Percentiles rank a stretch among this genome's conserved stretches.
phyloP scores from a whole-genome alignment of 2,113 vertebrate species.

The Asarcornis scutulata region DNA sequence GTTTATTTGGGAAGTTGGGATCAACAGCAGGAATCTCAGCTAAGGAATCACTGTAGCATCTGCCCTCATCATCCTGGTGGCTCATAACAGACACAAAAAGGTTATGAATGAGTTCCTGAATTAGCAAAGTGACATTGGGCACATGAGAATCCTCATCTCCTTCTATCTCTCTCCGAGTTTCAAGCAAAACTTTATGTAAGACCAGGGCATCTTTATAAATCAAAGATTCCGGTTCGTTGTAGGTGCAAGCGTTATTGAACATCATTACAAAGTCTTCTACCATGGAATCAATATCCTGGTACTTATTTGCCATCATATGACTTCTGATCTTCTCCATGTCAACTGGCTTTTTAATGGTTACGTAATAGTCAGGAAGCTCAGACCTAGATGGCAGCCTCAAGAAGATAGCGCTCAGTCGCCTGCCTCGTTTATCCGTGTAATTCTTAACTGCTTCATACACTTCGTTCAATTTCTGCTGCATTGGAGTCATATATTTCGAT shows the following conservation, averaged over 20 bases:
- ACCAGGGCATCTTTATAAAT: slow-evolving; percentile 97
- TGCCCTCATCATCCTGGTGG: slow-evolving; percentile 97
- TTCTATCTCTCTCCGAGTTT: slow-evolving; percentile 92
- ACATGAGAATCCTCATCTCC: slow-evolving; percentile 94
- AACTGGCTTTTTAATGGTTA: slow-evolving; percentile 96
- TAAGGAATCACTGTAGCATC: slow-evolving; percentile 98
- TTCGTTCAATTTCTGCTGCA: slow-evolving; percentile 97
- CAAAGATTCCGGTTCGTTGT: slow-evolving; percentile 96
- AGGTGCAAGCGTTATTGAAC: slow-evolving; percentile 99
- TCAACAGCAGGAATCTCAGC: slow-evolving; percentile 93
- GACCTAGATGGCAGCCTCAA: slow-evolving; percentile 94
- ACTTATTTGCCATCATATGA: slow-evolving; percentile 98
- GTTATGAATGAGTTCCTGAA: slow-evolving; percentile 96
- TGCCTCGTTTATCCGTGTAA: slow-evolving; percentile 96
- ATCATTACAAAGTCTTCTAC: slow-evolving; percentile 98
- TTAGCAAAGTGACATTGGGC: slow-evolving; percentile 92
- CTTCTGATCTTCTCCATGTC: slow-evolving; percentile 99
- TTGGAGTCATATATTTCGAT: slow-evolving; percentile 95
- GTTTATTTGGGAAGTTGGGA: slow-evolving; percentile 86
- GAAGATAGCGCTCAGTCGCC: slow-evolving; percentile 97
- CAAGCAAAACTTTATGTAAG: slow-evolving; percentile 93
- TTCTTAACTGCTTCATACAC: slow-evolving; percentile 98
- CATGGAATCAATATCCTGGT: slow-evolving; percentile 97
- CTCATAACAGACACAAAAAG: slow-evolving; percentile 97
- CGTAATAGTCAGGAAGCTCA: slow-evolving; percentile 97